Percentiles rank a stretch among this genome's conserved stretches.
Conservation (phyloP, 1,140 invertebrate genomes). For the Antheraea pernyi region DNA sequence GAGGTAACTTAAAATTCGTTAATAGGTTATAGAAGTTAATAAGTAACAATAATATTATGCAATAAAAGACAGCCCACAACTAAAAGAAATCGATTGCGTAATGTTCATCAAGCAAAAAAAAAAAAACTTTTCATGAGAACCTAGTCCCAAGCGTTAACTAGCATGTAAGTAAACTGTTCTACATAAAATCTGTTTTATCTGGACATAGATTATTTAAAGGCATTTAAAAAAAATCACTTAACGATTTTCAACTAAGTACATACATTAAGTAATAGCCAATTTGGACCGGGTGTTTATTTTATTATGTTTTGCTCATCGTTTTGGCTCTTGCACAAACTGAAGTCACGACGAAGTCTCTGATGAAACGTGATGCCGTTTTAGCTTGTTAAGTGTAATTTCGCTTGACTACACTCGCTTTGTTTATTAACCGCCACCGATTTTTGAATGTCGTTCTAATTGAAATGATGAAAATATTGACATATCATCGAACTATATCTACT, state of each 20-base stretch:
- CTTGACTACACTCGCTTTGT: not conserved
- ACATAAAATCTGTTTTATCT: no score
- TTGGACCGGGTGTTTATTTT: not conserved
- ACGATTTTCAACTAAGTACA: not conserved
- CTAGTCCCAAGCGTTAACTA: no score
- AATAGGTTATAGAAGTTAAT: no score
- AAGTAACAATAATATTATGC: no score
- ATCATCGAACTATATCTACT: not conserved
- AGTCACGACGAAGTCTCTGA: conserved; percentile 7
- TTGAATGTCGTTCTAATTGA: not conserved
- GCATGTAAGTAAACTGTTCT: no score
- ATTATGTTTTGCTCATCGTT: conserved; percentile 5
- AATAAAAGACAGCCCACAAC: no score
- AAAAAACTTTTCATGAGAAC: no score
- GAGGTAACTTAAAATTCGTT: no score
- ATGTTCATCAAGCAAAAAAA: no score
- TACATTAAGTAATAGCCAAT: not conserved
- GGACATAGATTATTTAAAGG: no score
- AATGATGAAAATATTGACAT: not conserved
- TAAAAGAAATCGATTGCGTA: no score
- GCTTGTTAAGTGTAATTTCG: conserved; percentile 1
- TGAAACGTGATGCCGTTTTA: conserved; percentile 3
- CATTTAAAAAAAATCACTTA: no score
- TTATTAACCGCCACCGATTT: not conserved
- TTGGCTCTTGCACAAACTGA: conserved; percentile 10